Percentiles rank a stretch among this genome's conserved stretches.
Conservation (phyloP, 1,140 invertebrate species). For the Gonatopus flavifemur region DNA sequence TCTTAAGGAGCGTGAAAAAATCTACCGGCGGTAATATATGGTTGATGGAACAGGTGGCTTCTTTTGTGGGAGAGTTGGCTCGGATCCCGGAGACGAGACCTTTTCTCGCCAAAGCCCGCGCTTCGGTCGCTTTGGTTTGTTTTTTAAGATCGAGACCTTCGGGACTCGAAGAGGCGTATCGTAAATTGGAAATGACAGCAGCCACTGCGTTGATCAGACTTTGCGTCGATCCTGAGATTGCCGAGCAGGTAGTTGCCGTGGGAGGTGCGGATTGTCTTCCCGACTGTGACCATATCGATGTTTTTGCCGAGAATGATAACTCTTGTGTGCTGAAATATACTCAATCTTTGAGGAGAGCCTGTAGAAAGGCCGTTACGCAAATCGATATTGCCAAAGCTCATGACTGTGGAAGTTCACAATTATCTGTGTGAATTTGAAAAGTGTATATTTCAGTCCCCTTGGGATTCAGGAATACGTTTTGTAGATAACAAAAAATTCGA, state of each 20-base stretch:
- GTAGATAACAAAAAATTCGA: too few species aligned
- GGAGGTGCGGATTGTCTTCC: conserved; percentile 74
- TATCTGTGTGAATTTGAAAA: too few species aligned
- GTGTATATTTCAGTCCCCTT: too few species aligned
- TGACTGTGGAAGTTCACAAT: conserved; percentile 78
- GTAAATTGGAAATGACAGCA: conserved; percentile 78
- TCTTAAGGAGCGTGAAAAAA: conserved; percentile 58
- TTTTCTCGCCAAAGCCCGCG: conserved; percentile 64
- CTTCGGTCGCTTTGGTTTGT: conserved; percentile 72
- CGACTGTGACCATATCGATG: conserved; percentile 67
- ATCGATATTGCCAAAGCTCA: conserved; percentile 67
- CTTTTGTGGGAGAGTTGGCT: conserved; percentile 79
- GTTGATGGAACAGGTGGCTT: conserved; percentile 78
- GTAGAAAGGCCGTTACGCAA: conserved; percentile 58
- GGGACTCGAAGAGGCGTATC: conserved; percentile 67
- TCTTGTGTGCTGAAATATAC: conserved; percentile 58
- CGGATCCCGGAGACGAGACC: conserved; percentile 65
- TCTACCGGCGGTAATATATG: conserved; percentile 51
- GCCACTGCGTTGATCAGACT: conserved; percentile 83
- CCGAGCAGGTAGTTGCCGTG: conserved; percentile 72
- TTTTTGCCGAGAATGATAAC: conserved; percentile 46
- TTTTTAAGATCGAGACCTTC: conserved; percentile 73
- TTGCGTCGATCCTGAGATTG: conserved; percentile 72
- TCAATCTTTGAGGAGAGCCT: conserved; percentile 59
- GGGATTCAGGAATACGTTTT: too few species aligned